These are phyloP conservation scores for Drosophila emarginata DNA, from an alignment of 2,888 invertebrate species.

Conservation along the genomic window DNA sequence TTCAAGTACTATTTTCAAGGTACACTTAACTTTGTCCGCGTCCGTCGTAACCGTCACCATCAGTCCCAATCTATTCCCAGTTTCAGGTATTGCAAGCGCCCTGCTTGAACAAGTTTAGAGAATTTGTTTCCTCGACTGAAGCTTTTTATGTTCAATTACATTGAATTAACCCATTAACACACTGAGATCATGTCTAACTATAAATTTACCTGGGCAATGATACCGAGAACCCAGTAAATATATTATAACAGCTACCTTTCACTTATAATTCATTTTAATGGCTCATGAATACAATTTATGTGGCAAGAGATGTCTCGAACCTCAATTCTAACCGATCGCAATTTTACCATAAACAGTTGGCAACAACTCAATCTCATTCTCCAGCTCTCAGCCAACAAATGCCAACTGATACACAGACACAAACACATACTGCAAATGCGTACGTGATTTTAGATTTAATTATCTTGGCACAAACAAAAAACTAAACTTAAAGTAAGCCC, in stretches of 20 bases:
- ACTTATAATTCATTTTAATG: conserved; percentile 47
- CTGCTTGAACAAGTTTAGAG: conserved; percentile 40
- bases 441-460: conserved; percentile 64
- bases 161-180: conserved; percentile 48
- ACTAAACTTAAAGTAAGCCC: neutral
- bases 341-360: conserved; percentile 48
- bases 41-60: neutral
- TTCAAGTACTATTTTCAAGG: conserved; percentile 35
- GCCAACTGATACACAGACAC: conserved; percentile 35
- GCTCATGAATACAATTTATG: neutral
- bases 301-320: neutral
- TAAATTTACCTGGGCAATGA: conserved; percentile 29
- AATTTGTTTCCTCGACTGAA: conserved; percentile 46
- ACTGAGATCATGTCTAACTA: conserved; percentile 60
- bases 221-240: conserved; percentile 10
- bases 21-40: conserved; percentile 25
- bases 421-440: conserved; percentile 42
- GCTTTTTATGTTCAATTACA: conserved; percentile 45
- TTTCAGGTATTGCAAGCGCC: conserved; percentile 26
- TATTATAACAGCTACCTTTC: conserved; percentile 52
- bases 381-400: conserved; percentile 26
- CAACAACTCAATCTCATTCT: conserved; percentile 53
- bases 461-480: conserved; percentile 39
- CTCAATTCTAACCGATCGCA: conserved; percentile 35
- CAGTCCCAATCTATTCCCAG: conserved; percentile 16